These are phyloP conservation scores for Habropoda laboriosa DNA, from an alignment of 1,140 invertebrate species.

Conservation along the genomic window DNA sequence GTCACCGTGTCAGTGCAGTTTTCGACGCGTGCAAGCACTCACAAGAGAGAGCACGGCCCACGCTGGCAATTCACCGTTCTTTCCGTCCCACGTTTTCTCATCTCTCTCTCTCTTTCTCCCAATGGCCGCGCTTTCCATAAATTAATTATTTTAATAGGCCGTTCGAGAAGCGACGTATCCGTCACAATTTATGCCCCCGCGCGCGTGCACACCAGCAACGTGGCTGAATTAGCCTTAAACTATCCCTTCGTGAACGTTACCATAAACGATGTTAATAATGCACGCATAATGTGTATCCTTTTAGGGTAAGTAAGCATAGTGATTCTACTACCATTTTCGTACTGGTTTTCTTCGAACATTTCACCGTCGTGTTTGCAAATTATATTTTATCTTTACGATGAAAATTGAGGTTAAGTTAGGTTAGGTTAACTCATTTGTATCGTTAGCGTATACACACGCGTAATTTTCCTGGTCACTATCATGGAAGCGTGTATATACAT, in stretches of 20 bases:
- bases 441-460: too few relatives aligned
- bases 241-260: not conserved
- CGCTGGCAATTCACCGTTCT: conserved; percentile 3
- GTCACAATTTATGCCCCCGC: not conserved
- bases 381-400: too few relatives aligned
- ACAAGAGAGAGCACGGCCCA: not conserved
- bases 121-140: conserved; percentile 26
- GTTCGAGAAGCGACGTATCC: not conserved
- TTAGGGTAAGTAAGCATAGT: too few relatives aligned
- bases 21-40: not conserved
- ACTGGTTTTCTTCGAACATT: too few relatives aligned
- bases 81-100: conserved; percentile 11
- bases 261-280: not conserved
- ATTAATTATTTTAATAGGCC: conserved; percentile 21
- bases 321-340: too few relatives aligned
- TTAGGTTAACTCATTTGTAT: too few relatives aligned
- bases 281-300: too few relatives aligned
- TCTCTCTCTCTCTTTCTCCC: conserved; percentile 7
- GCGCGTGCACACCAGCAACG: not conserved
- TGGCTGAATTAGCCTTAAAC: not conserved
- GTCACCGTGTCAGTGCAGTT: conserved; percentile 15
- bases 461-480: too few relatives aligned
- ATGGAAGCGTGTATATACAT: too few relatives aligned
- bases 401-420: too few relatives aligned
- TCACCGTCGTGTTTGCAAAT: too few relatives aligned